phyloP scores from a whole-genome alignment of 1,140 invertebrate genomes.

The Tetranychus urticae region DNA sequence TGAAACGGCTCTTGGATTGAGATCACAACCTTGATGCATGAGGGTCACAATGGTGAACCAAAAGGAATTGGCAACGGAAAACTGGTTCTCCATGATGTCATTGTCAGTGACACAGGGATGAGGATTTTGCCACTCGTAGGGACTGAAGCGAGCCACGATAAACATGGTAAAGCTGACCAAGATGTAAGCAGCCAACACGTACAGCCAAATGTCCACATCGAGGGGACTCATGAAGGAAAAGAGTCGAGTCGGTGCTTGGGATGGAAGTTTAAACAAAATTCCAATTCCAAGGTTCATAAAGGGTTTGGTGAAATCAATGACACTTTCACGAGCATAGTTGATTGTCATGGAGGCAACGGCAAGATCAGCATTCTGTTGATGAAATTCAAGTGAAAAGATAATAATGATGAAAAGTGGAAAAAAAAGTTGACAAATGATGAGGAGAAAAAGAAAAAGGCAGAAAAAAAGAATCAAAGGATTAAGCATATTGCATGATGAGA shows the following conservation, averaged over 20 bases:
- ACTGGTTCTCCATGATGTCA: conserved; percentile 63
- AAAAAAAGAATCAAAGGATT: not conserved
- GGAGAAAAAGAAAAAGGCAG: not conserved
- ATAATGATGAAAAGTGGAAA: not conserved
- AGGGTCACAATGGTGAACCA: conserved; percentile 69
- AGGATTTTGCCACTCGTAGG: conserved; percentile 54
- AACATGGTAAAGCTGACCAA: conserved; percentile 78
- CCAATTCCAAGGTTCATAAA: conserved; percentile 24
- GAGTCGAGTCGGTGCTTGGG: conserved; percentile 65
- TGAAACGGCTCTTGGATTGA: conserved; percentile 18
- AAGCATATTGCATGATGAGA: no score
- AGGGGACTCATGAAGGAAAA: conserved; percentile 79
- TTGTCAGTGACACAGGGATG: conserved; percentile 36
- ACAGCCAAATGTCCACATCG: conserved; percentile 82
- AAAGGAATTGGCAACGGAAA: conserved; percentile 58
- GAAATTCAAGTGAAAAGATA: conserved; percentile 26
- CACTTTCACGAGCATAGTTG: conserved; percentile 27
- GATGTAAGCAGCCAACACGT: conserved; percentile 77
- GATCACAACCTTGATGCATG: conserved; percentile 48
- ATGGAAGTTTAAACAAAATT: conserved; percentile 26
- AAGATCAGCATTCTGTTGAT: conserved; percentile 45
- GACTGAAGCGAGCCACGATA: conserved; percentile 69
- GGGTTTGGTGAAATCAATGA: conserved; percentile 25
- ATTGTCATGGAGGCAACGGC: conserved; percentile 24
- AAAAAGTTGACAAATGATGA: no score